Evolutionary conservation across 2,797 vertebrate genomes (phyloP).

Genomic region (Diplodus sargus): DNA sequence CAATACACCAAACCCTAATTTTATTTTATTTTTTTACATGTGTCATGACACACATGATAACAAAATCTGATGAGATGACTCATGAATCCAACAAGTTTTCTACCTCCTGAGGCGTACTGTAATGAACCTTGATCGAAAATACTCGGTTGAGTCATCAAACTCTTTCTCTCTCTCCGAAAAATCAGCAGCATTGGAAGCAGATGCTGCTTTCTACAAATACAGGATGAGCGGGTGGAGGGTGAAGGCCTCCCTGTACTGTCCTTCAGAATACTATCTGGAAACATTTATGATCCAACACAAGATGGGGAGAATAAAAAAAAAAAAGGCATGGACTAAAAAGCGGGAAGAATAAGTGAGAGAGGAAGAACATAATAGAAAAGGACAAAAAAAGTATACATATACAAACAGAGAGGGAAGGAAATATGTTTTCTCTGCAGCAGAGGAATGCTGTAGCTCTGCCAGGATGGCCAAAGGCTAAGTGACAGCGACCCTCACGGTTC

Average conservation of each 20-base stretch:
- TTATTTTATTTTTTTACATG: no score
- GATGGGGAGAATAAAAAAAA: constrained; percentile 31
- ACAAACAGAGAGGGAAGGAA: constrained; percentile 8
- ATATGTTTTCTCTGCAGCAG: constrained; percentile 15
- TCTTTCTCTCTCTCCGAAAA: constrained; percentile 42
- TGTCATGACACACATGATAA: constrained; percentile 24
- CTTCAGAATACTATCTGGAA: constrained; percentile 80
- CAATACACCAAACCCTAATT: not conserved
- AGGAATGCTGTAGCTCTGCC: constrained; percentile 63
- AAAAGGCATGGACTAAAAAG: constrained; percentile 19
- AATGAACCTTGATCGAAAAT: constrained; percentile 41
- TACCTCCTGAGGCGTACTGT: constrained; percentile 22
- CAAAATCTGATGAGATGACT: constrained; percentile 30
- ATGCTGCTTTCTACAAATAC: constrained; percentile 71
- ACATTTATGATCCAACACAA: constrained; percentile 76
- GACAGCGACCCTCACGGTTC: constrained; percentile 62
- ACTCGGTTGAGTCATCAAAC: constrained; percentile 65
- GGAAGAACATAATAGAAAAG: constrained; percentile 5
- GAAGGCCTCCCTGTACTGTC: constrained; percentile 68
- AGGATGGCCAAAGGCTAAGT: constrained; percentile 65
- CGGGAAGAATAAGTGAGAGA: constrained; percentile 28
- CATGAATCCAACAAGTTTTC: constrained; percentile 44
- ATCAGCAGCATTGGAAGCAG: constrained; percentile 75
- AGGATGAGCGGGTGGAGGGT: constrained; percentile 59
- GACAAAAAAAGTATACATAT: constrained; percentile 5